Evolutionary conservation across 2,113 vertebrate genomes (phyloP), one percentile per base, ranked within the genome.

Genomic region (Leucoraja erinaceus): DNA sequence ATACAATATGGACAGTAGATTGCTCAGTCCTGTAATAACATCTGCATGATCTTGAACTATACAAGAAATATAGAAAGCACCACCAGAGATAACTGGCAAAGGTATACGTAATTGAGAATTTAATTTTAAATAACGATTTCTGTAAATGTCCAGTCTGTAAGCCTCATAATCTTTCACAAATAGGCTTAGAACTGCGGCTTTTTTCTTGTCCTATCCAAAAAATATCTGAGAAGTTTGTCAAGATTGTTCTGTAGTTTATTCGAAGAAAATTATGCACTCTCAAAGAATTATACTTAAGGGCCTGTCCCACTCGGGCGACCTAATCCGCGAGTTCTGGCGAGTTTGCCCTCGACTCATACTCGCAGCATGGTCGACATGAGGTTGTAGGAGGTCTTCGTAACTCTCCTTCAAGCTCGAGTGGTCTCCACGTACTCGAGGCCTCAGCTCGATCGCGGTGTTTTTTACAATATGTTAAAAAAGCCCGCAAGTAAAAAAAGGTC

Each of bases 11-110:
- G 56, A 61, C n/a, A 22, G 81, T 86, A 61, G 81, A 86, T 86
- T 86, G 81, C 81, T 86, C 56, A 86, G 81, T 86, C 56, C 22
- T 86, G 81, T 22, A 86, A 83, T n/a, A 86, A 86, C 81, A 61
- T 59, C 81, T 86, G 81, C 54, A 86, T n/a, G 10, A n/a, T 61
- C 54, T 56, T 11, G 22, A 61, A 61, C 54, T 86, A n/a, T 86
- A 25, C 81, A 86, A 61, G 25, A 86, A 61, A 61, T 9, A 38
- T 86, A 56, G 56, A 61, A 86, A 61, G 25, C 28, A 61, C 28
- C 10, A 59, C 22, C 11, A 59, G 56, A 61, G 56, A 86, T 16
- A 4, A 61, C 81, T n/a, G 81, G 56, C 11, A 61, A 86, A 5
- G 81, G 14, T n/a, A 12, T n/a, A 84, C 22, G 22, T 8, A 28